phyloP scores from a whole-genome alignment of 2,888 invertebrate genomes.

The Limenitis camilla region DNA sequence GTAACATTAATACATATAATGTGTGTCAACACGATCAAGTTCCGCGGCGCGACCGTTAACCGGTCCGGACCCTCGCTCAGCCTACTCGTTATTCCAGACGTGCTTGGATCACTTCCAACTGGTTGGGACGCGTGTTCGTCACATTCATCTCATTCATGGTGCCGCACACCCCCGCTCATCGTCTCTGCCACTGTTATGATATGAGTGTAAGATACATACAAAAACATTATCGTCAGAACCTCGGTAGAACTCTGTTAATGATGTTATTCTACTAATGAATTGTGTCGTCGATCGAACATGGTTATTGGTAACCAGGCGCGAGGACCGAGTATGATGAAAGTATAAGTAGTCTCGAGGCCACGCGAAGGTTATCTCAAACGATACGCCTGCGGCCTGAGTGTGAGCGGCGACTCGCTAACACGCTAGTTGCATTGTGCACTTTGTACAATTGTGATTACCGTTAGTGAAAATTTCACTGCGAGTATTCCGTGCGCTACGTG shows the following conservation, averaged over 20 bases:
- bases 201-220: too few relatives aligned
- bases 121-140: background rate
- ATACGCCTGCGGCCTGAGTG: too few relatives aligned
- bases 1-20: constrained; percentile 12
- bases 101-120: constrained; percentile 10
- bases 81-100: background rate
- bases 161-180: background rate
- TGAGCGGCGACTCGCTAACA: background rate
- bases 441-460: constrained; percentile 16
- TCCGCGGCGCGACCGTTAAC: background rate
- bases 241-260: too few relatives aligned
- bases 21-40: constrained; percentile 12
- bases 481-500: background rate
- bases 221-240: too few relatives aligned
- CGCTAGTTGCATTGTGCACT: background rate
- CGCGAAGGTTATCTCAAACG: too few relatives aligned
- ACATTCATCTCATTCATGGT: background rate
- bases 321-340: too few relatives aligned
- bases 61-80: background rate
- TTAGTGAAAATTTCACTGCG: constrained; percentile 15
- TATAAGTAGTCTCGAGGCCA: too few relatives aligned
- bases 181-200: too few relatives aligned
- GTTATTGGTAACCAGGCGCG: too few relatives aligned
- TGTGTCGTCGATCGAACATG: too few relatives aligned
- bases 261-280: background rate